These are phyloP conservation scores for Anas platyrhynchos DNA, from an alignment of 2,113 vertebrate species.

Conservation along the genomic window DNA sequence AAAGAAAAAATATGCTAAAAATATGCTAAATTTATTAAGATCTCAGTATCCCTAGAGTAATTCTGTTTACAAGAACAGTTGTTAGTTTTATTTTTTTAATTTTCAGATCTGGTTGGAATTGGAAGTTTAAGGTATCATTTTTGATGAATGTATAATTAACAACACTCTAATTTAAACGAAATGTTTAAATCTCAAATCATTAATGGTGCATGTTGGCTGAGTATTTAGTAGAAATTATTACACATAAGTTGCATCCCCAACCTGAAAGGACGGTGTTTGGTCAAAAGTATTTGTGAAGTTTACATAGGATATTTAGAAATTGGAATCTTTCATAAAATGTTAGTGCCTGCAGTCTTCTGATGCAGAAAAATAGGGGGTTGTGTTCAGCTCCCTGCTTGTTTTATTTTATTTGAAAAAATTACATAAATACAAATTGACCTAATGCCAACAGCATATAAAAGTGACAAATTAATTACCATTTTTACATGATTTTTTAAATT, in stretches of 20 bases:
- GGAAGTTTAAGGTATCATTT: neutral
- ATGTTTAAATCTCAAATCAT: neutral
- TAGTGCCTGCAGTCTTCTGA: neutral
- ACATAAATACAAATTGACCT: neutral
- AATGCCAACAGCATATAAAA: neutral
- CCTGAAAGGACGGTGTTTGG: neutral
- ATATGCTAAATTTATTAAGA: neutral
- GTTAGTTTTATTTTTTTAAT: neutral
- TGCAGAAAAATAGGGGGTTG: neutral
- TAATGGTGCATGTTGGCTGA: neutral
- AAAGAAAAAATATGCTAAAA: neutral
- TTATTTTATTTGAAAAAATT: neutral
- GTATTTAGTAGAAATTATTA: neutral
- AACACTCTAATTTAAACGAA: neutral
- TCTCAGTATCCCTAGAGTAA: neutral
- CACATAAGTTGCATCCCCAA: neutral
- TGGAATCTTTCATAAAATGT: neutral
- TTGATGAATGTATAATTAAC: neutral
- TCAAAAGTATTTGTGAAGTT: neutral
- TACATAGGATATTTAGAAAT: neutral
- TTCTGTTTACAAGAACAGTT: neutral
- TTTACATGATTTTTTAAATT: neutral
- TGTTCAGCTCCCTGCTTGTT: accelerated
- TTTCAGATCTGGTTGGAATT: neutral
- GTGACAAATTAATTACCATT: neutral